A percentile compares a stretch with the other conserved stretches of the same genome.
Evolutionary conservation across 2,888 invertebrate species (phyloP).

Genomic region (Caenorhabditis doughertyi): DNA sequence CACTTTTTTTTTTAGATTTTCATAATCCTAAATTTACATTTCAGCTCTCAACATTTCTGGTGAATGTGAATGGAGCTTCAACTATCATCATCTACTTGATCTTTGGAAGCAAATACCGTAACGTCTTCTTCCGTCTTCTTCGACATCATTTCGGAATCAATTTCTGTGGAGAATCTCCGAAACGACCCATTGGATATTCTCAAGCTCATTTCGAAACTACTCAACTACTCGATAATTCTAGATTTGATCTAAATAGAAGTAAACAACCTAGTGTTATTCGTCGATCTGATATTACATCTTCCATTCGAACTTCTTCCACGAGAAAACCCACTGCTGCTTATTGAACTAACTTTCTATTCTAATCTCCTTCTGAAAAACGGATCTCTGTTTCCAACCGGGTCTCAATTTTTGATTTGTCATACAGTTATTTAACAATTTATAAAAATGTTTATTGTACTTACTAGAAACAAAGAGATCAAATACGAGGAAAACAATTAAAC

Average conservation of each 20-base stretch:
- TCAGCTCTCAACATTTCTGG: conserved; percentile 74
- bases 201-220: conserved; percentile 66
- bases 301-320: conserved; percentile 24
- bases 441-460: neutral
- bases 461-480: neutral
- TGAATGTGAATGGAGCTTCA: conserved; percentile 77
- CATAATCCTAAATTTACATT: neutral
- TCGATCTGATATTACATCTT: conserved; percentile 26
- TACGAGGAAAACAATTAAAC: neutral
- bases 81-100: conserved; percentile 77
- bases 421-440: neutral
- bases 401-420: neutral
- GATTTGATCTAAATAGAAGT: conserved; percentile 39
- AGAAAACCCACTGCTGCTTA: neutral
- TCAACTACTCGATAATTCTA: conserved; percentile 58
- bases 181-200: conserved; percentile 52
- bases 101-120: conserved; percentile 77
- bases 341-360: neutral
- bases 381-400: neutral
- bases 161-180: conserved; percentile 38
- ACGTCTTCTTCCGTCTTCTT: conserved; percentile 66
- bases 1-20: neutral
- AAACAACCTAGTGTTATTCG: conserved; percentile 56
- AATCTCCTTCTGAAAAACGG: conserved; percentile 1
- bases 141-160: conserved; percentile 45